These are phyloP conservation scores for Caenorhabditis afra DNA, from an alignment of 2,888 invertebrate genomes.

Conservation along the genomic window DNA sequence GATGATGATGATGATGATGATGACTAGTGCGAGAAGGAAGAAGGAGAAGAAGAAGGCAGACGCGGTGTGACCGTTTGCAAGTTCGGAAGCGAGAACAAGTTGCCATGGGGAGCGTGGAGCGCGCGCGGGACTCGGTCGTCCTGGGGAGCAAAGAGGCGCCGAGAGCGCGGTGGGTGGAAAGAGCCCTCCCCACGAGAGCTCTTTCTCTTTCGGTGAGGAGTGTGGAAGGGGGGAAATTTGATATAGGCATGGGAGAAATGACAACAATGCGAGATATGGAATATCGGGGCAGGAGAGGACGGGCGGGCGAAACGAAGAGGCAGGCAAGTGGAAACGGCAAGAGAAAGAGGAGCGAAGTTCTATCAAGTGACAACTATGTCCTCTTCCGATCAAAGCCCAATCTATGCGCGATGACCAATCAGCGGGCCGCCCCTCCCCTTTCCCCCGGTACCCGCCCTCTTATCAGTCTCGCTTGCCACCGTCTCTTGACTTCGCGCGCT, in stretches of 20 bases:
- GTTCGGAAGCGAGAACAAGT: conserved; percentile 1
- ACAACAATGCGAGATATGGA: conserved; percentile 59
- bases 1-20: too few relatives aligned
- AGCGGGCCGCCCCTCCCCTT: conserved; percentile 13
- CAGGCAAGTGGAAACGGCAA: conserved; percentile 5
- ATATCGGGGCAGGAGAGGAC: conserved; percentile 24
- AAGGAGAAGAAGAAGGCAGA: neutral
- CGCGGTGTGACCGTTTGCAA: conserved; percentile 9
- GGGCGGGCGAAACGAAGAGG: neutral
- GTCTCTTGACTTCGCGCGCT: neutral
- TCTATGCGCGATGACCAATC: neutral
- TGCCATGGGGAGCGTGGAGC: conserved; percentile 6
- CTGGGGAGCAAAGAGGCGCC: conserved; percentile 5
- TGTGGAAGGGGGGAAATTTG: conserved; percentile 37
- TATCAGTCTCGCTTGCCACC: conserved; percentile 4
- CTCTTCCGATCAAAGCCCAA: conserved; percentile 6
- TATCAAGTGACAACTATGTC: conserved; percentile 10
- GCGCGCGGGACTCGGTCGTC: neutral
- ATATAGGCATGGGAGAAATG: conserved; percentile 59
- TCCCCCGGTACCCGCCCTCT: conserved; percentile 3
- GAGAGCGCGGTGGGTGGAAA: too few relatives aligned
- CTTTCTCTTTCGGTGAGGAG: conserved; percentile 4
- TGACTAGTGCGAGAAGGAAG: neutral
- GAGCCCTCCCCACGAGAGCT: neutral
- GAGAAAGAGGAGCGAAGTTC: neutral